Evolutionary conservation across 2,113 vertebrate genomes (phyloP), one percentile per base, ranked within the genome.

Genomic region (Psittacus erithacus): DNA sequence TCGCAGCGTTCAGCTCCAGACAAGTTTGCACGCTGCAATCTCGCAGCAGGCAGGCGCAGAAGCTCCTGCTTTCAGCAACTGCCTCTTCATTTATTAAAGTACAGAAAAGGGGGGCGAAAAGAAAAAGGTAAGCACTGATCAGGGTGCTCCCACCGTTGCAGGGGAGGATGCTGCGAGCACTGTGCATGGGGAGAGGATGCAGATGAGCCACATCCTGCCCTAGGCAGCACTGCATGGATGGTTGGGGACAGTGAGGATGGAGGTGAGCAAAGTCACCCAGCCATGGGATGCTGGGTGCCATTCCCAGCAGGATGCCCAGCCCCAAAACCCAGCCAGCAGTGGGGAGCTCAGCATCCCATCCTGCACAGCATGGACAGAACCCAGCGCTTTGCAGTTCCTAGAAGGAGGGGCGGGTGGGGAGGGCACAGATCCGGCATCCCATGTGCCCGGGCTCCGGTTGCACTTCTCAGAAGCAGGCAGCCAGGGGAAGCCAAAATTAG

Each of bases 401-500:
- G 95, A 95, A 96, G 83, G 60, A 93, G 79, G 82, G 29, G 17
- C 1, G 0, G 33, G 31, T 41, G 43, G 49, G 5, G 1, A 79
- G 80, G 74, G 52, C 6, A 27, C 2, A 3, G 75, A 60, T 16
- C 82, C 3, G 2, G 68, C 64, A 3, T 59, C 75, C 93, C 82
- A 31, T 13, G 17, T 9, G 4, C 73, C 79, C 33, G 29, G 62
- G 81, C 92, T 95, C 94, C 2, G 84, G 92, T 90, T 94, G 81
- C 93, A 78, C 35, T 95, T 95, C 93, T 75, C 88, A 92, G 94
- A 96, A 97, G 64, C 38, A 8, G 46, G 43, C 0, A 5, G 55
- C 47, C 44, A 5, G 77, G 82, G 44, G 77, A 90, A 82, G 78
- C 93, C 96, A 97, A 97, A 97, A 96, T 97, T 97, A 97, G 97